Percentiles rank a stretch among this genome's conserved stretches.
Conservation (phyloP, 2,797 vertebrate genomes). For the Amblyraja radiata region DNA sequence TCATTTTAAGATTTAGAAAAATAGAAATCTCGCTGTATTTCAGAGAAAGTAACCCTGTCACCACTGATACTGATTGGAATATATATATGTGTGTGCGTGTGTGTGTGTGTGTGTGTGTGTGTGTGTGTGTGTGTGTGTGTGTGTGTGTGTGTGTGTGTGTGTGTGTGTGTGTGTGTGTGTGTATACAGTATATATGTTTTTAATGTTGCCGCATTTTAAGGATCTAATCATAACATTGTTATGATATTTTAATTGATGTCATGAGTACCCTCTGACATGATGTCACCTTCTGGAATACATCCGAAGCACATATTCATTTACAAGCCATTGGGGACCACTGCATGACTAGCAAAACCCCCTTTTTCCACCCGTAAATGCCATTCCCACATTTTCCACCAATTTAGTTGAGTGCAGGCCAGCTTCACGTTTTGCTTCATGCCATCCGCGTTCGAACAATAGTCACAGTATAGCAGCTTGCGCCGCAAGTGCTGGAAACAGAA, state of each 20-base stretch:
- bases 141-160: too few relatives aligned
- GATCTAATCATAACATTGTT: constrained; percentile 27
- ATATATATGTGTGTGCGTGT: neutral
- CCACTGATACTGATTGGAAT: constrained; percentile 5
- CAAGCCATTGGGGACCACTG: neutral
- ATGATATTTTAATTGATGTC: constrained; percentile 25
- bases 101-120: too few relatives aligned
- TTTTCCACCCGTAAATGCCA: constrained; percentile 23
- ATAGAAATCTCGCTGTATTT: constrained; percentile 24
- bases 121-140: too few relatives aligned
- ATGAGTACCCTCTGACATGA: constrained; percentile 24
- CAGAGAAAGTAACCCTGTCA: neutral
- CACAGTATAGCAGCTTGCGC: neutral
- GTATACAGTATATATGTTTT: neutral
- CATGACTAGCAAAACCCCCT: constrained; percentile 15
- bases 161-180: too few relatives aligned
- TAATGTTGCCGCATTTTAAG: neutral
- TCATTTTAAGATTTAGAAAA: neutral
- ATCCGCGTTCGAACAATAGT: neutral
- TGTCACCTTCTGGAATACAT: constrained; percentile 36
- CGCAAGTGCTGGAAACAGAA: neutral
- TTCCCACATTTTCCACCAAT: constrained; percentile 36
- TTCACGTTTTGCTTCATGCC: neutral
- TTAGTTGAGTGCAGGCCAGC: constrained; percentile 28
- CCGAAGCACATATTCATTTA: constrained; percentile 32